Evolutionary conservation across 2,888 invertebrate species (phyloP).

Genomic region (Agrochola lychnidis): DNA sequence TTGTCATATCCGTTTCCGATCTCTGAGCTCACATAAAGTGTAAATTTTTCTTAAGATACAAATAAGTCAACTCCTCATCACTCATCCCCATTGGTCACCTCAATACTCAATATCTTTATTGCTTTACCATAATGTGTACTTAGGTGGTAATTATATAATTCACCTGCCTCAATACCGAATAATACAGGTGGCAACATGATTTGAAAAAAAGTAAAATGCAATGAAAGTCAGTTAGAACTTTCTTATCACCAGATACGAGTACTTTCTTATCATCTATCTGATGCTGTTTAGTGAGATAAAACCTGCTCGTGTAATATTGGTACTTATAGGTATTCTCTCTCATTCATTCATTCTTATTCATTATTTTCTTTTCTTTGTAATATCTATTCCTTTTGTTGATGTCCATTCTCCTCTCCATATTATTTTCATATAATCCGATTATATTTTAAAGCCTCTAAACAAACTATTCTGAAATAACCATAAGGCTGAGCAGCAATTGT

Average conservation of each 20-base stretch:
- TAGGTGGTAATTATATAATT: too few relatives aligned
- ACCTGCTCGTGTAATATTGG: background rate
- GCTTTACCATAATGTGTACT: too few relatives aligned
- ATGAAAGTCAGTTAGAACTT: conserved; percentile 21
- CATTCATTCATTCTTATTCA: background rate
- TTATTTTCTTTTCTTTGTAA: background rate
- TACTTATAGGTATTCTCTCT: background rate
- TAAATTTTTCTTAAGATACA: background rate
- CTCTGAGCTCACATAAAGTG: background rate
- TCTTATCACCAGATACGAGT: conserved; percentile 9
- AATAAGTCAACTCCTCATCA: background rate
- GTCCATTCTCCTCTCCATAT: background rate
- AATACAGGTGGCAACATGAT: background rate
- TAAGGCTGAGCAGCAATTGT: background rate
- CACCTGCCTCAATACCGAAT: background rate
- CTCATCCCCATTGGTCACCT: too few relatives aligned
- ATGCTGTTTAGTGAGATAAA: conserved; percentile 17
- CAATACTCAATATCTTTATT: too few relatives aligned
- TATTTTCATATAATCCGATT: background rate
- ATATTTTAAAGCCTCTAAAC: background rate
- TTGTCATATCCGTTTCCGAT: background rate
- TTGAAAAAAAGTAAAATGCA: background rate
- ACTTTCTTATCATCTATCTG: conserved; percentile 28
- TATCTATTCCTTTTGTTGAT: background rate
- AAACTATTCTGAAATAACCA: background rate